Evolutionary conservation across 2,888 invertebrate species (phyloP), one percentile per base, ranked within the genome.

Genomic region (Apamea sordens): DNA sequence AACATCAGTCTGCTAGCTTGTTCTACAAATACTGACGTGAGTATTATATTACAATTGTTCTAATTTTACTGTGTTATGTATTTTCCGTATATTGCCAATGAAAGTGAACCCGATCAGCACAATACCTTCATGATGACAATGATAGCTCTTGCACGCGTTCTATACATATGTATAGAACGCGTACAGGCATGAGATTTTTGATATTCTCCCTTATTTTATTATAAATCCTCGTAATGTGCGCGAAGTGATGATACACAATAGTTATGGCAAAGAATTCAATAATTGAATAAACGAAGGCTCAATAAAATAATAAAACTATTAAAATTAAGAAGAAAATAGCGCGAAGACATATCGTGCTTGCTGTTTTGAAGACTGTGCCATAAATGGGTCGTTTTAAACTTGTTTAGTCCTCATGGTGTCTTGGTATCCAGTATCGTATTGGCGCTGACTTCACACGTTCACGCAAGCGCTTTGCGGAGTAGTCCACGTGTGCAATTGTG

Each of bases 381-480:
- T 18, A 65, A 4, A 15, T 44, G 24, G n/a, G 44, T 18, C 4
- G 15, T 64, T 24, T 67, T 21, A 36, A 67, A 76, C 36, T 63
- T 41, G 10, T 41, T 6, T 13, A 61, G 64, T 53, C 15, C 18
- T 64, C n/a, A 69, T 64, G n/a, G 4, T 53, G 13, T 69, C 53
- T 63, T 77, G 53, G 65, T 65, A 77, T 47, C 21, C 5, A 32
- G n/a, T 59, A 10, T 32, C 18, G 18, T 28, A 32, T 18, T 32
- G 61, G 15, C 5, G 76, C 21, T 77, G n/a, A 56, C 44, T 76
- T 65, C 32, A 61, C 50, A 32, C 11, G 24, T 36, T 56, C 32
- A 80, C 71, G 71, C 63, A 80, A 56, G 72, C 78, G 63, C 28
- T 64, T 63, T 47, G 53, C 63, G 18, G 32, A 47, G 44, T 3